Percentiles rank a stretch among this genome's conserved stretches.
phyloP scores from a whole-genome alignment of 2,113 vertebrate genomes.

The Hippopotamus amphibius region DNA sequence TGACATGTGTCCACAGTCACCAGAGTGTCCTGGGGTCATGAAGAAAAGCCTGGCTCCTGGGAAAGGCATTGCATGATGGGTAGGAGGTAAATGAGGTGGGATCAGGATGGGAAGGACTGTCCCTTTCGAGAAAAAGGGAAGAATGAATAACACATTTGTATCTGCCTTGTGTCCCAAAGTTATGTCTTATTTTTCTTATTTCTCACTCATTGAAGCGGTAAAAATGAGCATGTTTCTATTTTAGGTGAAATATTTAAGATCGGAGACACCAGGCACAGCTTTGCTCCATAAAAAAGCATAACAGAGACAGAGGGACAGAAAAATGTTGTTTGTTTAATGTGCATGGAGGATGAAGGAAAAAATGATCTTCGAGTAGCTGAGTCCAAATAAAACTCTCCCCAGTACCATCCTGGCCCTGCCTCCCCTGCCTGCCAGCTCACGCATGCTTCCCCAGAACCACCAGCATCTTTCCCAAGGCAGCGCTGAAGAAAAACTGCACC shows the following conservation, averaged over 20 bases:
- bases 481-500: neutral
- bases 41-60: neutral
- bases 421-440: neutral
- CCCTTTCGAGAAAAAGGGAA: neutral
- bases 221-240: neutral
- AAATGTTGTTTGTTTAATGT: neutral
- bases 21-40: neutral
- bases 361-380: neutral
- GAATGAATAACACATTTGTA: neutral
- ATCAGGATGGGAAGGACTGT: too few species aligned
- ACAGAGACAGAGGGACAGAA: neutral
- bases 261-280: neutral
- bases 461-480: neutral
- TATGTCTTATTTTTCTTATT: neutral
- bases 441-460: neutral
- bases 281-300: neutral
- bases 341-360: neutral
- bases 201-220: neutral
- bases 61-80: neutral
- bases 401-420: accelerated
- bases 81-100: too few species aligned
- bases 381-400: neutral
- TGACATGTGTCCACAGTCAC: neutral
- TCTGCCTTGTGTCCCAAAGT: neutral
- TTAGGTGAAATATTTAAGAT: slow-evolving; percentile 13